A percentile compares a stretch with the other conserved stretches of the same genome.
phyloP scores from a whole-genome alignment of 2,113 vertebrate genomes.

The Malaclemys terrapin region DNA sequence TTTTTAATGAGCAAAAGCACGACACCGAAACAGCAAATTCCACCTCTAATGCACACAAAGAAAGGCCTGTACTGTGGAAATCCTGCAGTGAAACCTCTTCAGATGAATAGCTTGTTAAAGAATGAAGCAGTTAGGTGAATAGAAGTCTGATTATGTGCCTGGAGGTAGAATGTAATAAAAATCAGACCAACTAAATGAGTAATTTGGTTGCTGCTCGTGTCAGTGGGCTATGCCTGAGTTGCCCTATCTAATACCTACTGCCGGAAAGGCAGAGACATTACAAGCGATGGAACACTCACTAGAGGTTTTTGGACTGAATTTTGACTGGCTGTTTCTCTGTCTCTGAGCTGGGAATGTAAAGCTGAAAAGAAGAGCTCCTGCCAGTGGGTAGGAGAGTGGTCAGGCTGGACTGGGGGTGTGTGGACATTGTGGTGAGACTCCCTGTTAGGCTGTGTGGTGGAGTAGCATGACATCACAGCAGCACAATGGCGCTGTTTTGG shows the following conservation, averaged over 20 bases:
- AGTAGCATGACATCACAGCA: conserved; percentile 25
- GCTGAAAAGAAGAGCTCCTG: conserved; percentile 11
- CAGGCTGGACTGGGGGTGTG: background rate
- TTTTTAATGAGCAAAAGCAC: conserved; percentile 58
- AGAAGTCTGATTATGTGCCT: conserved; percentile 75
- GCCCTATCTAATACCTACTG: conserved; percentile 29
- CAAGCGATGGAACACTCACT: conserved; percentile 4
- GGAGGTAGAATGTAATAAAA: conserved; percentile 68
- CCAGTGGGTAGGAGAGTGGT: background rate
- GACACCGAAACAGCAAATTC: conserved; percentile 21
- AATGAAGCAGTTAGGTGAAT: conserved; percentile 77
- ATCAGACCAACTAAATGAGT: conserved; percentile 68
- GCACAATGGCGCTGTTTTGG: background rate
- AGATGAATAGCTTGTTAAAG: conserved; percentile 77
- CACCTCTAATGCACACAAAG: conserved; percentile 12
- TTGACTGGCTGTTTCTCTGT: conserved; percentile 1
- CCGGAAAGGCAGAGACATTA: conserved; percentile 30
- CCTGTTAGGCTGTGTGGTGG: background rate
- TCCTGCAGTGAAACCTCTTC: conserved; percentile 70
- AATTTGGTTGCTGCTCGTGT: conserved; percentile 53
- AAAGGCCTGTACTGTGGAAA: conserved; percentile 43
- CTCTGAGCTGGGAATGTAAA: background rate
- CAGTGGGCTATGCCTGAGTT: conserved; percentile 37
- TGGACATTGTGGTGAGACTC: background rate
- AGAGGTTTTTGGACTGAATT: conserved; percentile 1